These are phyloP conservation scores for Dicentrarchus labrax DNA, from an alignment of 2,113 vertebrate genomes.

Conservation along the genomic window DNA sequence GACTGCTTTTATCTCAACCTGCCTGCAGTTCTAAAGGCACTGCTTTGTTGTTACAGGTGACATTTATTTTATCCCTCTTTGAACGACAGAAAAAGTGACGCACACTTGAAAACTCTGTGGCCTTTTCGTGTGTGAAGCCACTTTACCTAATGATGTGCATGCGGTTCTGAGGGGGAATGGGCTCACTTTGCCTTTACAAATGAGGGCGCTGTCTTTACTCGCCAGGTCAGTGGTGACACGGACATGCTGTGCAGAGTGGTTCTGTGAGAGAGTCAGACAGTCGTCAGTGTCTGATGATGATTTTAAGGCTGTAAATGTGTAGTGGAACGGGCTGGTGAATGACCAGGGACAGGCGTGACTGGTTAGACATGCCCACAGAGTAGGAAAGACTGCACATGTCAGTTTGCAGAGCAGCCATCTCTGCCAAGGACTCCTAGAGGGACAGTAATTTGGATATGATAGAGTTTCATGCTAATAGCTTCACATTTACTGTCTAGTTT, in stretches of 20 bases:
- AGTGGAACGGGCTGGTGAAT: conserved; percentile 48
- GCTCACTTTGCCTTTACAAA: conserved; percentile 50
- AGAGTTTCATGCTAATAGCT: conserved; percentile 53
- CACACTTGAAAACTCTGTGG: conserved; percentile 1
- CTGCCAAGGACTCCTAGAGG: conserved; percentile 52
- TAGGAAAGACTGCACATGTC: conserved; percentile 33
- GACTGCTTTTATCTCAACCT: conserved; percentile 29
- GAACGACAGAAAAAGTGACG: conserved; percentile 10
- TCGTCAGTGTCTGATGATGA: conserved; percentile 28
- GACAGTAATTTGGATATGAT: conserved; percentile 45
- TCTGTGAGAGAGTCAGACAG: conserved; percentile 39
- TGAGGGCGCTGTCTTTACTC: conserved; percentile 53
- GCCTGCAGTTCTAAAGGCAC: conserved; percentile 2
- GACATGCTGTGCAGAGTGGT: conserved; percentile 15
- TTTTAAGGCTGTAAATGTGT: conserved; percentile 60
- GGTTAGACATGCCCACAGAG: conserved; percentile 29
- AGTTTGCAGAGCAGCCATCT: conserved; percentile 27
- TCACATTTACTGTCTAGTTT: conserved; percentile 48
- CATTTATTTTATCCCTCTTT: conserved; percentile 19
- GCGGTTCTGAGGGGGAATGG: conserved; percentile 24
- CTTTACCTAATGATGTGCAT: conserved; percentile 27
- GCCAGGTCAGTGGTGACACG: conserved; percentile 60
- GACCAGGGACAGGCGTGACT: conserved; percentile 36
- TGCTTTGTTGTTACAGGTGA: conserved; percentile 32
- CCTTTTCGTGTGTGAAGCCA: neutral